Base-by-base conservation (phyloP, 2,113 vertebrate species). In the Charadrius vociferus region DNA sequence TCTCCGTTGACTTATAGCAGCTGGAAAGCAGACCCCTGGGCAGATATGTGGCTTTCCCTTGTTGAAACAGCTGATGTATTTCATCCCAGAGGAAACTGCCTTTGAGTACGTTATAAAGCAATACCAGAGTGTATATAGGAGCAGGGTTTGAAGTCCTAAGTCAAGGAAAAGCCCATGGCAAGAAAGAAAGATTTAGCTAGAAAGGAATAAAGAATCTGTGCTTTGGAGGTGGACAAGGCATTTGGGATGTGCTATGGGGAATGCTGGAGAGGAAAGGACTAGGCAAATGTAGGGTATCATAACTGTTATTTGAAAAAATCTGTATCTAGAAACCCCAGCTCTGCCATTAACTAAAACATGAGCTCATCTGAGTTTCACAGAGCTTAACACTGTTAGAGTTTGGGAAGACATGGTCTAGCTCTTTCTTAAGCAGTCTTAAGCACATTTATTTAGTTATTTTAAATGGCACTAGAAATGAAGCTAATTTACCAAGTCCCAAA, bases 1-100 rank as follows among this genome's bases (percentile, higher is more conserved):
- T 87, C 86, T 93, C 86, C 73, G 58, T 22, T 95, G 93, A 94
- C 93, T 95, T 91, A 92, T 3, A 79, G 80, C 80, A 93, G 56
- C 68, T 81, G 61, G 61, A 94, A 62, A 87, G 53, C 58, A 93
- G 73, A 79, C 34, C 43, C 53, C 74, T 82, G 67, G 74, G 65
- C 52, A 87, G 72, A 89, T 81, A 83, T 22, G 61, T 81, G 32
- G 24, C 27, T 89, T 87, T 95, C 82, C 39, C 53, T 86, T 82
- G 49, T 61, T 91, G 68, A 90, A 95, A 78, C 56, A 81, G 70
- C 75, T 91, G 86, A 96, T 79, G 34, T 75, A 84, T 92, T 94
- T 89, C 49, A 89, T 68, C 66, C 88, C 70, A 61, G 53, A 93
- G 86, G 66, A 97, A 95, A 95, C 3, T 86, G 49, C 39, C 65